Conservation (phyloP, 1,140 invertebrate species). For the Pseudomyrmex concolor region DNA sequence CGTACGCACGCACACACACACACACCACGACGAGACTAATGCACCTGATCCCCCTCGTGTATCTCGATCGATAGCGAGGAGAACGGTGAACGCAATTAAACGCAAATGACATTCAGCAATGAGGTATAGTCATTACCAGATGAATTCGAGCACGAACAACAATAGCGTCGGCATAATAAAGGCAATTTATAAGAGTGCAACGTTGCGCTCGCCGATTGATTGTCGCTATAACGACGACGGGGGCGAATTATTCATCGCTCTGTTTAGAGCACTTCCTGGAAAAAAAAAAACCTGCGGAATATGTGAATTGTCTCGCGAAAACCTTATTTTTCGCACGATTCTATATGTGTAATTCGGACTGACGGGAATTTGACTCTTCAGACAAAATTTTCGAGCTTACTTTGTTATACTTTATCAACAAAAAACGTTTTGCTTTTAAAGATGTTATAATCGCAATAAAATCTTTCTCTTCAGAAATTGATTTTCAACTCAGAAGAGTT, state of each 20-base stretch:
- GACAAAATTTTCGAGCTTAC: not conserved
- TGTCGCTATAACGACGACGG: slow-evolving; percentile 37
- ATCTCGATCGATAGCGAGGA: slow-evolving; percentile 65
- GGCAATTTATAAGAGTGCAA: slow-evolving; percentile 63
- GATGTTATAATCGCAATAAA: not conserved
- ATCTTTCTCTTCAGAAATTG: not conserved
- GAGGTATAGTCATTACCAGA: slow-evolving; percentile 58
- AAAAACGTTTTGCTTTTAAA: not conserved
- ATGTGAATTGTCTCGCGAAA: slow-evolving; percentile 5
- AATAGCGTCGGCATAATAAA: slow-evolving; percentile 46
- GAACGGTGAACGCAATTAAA: slow-evolving; percentile 66
- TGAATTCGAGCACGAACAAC: slow-evolving; percentile 62
- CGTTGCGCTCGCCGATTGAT: slow-evolving; percentile 55
- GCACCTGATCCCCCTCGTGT: slow-evolving; percentile 62
- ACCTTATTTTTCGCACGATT: not conserved
- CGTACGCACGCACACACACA: not conserved
- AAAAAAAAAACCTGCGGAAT: not conserved
- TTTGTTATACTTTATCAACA: not conserved
- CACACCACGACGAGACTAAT: slow-evolving; percentile 55
- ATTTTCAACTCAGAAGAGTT: not conserved
- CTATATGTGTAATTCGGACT: not conserved
- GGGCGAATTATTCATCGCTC: slow-evolving; percentile 49
- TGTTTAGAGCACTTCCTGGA: slow-evolving; percentile 22
- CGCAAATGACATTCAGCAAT: slow-evolving; percentile 64
- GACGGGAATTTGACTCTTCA: slow-evolving; percentile 1